A percentile compares a stretch with the other conserved stretches of the same genome.
phyloP scores from a whole-genome alignment of 2,797 vertebrate species.

The Sternotherus odoratus region DNA sequence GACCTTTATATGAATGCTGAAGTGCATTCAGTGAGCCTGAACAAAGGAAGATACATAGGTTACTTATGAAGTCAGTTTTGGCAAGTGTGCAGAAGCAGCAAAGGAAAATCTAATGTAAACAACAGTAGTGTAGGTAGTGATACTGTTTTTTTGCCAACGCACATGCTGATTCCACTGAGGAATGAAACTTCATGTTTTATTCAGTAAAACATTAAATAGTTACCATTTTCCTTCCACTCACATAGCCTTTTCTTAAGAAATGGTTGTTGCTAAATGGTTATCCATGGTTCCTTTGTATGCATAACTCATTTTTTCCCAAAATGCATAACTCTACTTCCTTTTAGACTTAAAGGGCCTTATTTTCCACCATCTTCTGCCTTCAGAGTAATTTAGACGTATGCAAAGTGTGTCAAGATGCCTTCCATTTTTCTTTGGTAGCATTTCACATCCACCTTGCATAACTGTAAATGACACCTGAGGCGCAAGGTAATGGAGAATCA shows the following conservation, averaged over 20 bases:
- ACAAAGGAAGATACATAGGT: conserved; percentile 46
- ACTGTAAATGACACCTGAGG: background rate
- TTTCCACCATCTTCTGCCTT: background rate
- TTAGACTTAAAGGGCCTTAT: background rate
- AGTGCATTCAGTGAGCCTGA: conserved; percentile 23
- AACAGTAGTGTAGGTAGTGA: background rate
- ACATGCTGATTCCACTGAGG: background rate
- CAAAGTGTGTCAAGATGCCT: conserved; percentile 6
- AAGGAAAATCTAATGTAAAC: background rate
- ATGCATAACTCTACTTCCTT: background rate
- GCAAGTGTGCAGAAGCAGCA: background rate
- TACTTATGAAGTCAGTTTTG: background rate
- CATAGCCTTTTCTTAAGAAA: background rate
- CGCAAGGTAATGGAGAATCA: background rate
- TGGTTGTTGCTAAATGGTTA: background rate
- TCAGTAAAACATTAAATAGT: background rate
- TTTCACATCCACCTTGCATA: background rate
- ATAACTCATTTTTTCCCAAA: fast-evolving
- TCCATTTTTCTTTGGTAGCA: background rate
- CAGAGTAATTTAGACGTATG: background rate
- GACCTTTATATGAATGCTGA: background rate
- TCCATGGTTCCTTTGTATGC: background rate
- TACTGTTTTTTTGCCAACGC: background rate
- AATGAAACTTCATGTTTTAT: background rate
- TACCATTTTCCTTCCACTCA: background rate